These are phyloP conservation scores for Pinctada fucata DNA, from an alignment of 2,888 invertebrate genomes.

Conservation along the genomic window DNA sequence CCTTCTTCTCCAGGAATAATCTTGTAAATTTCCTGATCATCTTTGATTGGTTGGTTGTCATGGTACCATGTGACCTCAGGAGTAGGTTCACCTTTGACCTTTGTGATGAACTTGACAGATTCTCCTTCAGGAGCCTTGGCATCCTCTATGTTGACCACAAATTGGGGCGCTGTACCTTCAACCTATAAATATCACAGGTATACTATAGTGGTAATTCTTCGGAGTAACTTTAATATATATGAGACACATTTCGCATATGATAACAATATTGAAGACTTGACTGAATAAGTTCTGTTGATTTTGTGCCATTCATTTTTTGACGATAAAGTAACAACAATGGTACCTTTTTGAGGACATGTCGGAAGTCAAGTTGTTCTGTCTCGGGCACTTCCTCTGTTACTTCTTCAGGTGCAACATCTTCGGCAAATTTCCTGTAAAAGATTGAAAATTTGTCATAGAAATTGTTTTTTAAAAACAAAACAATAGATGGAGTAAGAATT, in stretches of 20 bases:
- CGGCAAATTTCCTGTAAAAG: conserved; percentile 62
- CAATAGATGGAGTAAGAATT: too few species aligned
- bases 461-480: too few species aligned
- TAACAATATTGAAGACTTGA: too few species aligned
- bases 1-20: conserved; percentile 76
- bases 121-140: conserved; percentile 69
- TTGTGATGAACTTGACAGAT: conserved; percentile 69
- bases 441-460: not conserved
- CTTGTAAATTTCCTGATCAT: conserved; percentile 80
- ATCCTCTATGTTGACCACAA: conserved; percentile 62
- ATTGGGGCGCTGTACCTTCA: conserved; percentile 54
- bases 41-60: conserved; percentile 83
- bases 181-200: not conserved
- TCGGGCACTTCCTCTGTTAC: conserved; percentile 32
- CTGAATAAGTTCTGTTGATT: too few species aligned
- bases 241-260: too few species aligned
- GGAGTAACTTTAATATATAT: too few species aligned
- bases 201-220: too few species aligned
- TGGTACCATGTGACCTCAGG: conserved; percentile 87
- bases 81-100: conserved; percentile 75
- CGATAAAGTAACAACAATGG: not conserved
- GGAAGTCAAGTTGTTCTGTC: conserved; percentile 41
- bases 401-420: conserved; percentile 54
- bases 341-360: conserved; percentile 42
- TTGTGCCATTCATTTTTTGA: too few species aligned